These are phyloP conservation scores for Thysanoteuthis rhombus DNA, from an alignment of 2,888 invertebrate species.

Conservation along the genomic window DNA sequence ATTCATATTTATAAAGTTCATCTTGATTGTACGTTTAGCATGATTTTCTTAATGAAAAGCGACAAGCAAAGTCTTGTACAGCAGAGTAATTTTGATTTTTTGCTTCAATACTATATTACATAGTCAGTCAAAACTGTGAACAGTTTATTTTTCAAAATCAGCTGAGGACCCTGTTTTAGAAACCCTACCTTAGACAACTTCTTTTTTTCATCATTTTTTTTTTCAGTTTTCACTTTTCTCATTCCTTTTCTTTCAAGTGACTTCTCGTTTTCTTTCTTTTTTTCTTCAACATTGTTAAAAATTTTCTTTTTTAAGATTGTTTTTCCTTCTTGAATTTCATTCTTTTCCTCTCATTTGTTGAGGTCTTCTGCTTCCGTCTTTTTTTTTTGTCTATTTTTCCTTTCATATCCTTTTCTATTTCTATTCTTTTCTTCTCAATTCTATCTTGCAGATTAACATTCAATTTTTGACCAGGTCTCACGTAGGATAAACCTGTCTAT, in stretches of 20 bases:
- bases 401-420: not conserved
- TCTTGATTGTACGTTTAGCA: no score
- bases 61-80: no score
- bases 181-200: no score
- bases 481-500: not conserved
- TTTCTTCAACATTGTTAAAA: not conserved
- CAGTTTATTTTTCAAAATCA: no score
- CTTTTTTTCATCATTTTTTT: not conserved
- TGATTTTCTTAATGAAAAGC: no score
- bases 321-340: not conserved
- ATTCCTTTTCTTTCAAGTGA: not conserved
- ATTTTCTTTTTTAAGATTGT: not conserved
- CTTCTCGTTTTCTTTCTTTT: not conserved
- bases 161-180: no score
- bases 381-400: not conserved
- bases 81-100: no score
- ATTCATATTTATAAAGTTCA: no score
- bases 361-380: not conserved
- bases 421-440: not conserved
- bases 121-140: no score
- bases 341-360: not conserved
- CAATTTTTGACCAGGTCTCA: not conserved
- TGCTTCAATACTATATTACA: no score
- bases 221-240: not conserved
- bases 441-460: not conserved